phyloP scores from a whole-genome alignment of 2,113 vertebrate genomes.

The Gnathonemus longibarbis region DNA sequence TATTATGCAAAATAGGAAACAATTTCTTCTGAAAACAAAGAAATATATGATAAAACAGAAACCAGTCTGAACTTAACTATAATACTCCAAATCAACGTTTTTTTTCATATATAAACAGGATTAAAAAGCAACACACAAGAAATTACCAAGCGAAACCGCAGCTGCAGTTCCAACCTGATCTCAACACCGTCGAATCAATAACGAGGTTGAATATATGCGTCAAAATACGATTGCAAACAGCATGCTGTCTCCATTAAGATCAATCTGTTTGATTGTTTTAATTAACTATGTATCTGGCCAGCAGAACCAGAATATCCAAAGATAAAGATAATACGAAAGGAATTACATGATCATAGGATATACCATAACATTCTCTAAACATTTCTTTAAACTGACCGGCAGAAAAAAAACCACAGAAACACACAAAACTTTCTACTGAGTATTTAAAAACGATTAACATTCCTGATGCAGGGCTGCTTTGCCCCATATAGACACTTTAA shows the following conservation, averaged over 20 bases:
- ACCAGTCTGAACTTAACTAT: slow-evolving; percentile 78
- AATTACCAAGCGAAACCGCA: slow-evolving; percentile 66
- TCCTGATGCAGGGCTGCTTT: neutral
- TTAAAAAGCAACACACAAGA: slow-evolving; percentile 68
- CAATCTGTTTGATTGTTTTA: slow-evolving; percentile 70
- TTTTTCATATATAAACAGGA: slow-evolving; percentile 73
- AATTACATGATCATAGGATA: neutral
- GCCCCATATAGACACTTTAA: neutral
- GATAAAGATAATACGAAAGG: slow-evolving; percentile 51
- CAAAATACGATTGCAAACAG: slow-evolving; percentile 75
- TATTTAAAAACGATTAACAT: neutral
- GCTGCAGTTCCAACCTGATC: slow-evolving; percentile 65
- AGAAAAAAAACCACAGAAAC: slow-evolving; percentile 56
- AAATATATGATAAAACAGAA: slow-evolving; percentile 74
- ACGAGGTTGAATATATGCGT: slow-evolving; percentile 67
- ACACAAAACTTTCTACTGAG: neutral
- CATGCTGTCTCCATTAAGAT: slow-evolving; percentile 71
- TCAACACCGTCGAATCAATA: slow-evolving; percentile 82
- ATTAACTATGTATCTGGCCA: slow-evolving; percentile 80
- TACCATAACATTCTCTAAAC: slow-evolving; percentile 57
- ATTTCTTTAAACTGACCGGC: slow-evolving; percentile 65
- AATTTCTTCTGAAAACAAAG: slow-evolving; percentile 52
- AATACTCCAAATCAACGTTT: slow-evolving; percentile 50
- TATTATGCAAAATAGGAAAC: slow-evolving; percentile 84
- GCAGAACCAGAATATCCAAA: slow-evolving; percentile 81